These are phyloP conservation scores for human (Homo sapiens) DNA, from an alignment of 2,113 vertebrate species.

Conservation along the genomic window DNA sequence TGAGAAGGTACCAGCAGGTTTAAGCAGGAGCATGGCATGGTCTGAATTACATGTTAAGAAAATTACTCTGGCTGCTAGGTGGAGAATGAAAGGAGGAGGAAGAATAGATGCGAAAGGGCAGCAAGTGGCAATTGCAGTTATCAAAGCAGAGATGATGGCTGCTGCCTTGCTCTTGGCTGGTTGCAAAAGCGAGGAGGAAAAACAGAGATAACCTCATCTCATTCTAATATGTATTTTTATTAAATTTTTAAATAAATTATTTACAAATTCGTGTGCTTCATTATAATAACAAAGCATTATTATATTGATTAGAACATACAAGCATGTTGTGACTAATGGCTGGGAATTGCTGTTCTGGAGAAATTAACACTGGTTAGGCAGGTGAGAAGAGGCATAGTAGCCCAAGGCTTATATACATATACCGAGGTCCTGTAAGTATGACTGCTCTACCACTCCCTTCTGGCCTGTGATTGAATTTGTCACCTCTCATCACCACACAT, in stretches of 20 bases:
- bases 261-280: background rate
- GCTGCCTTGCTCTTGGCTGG: background rate
- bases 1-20: background rate
- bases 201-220: background rate
- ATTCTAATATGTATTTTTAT: background rate
- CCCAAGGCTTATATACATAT: background rate
- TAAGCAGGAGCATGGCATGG: background rate
- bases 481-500: background rate
- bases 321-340: background rate
- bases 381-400: background rate
- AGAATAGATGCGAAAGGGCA: background rate
- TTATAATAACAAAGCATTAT: background rate
- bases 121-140: background rate
- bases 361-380: background rate
- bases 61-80: background rate
- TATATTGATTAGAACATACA: background rate
- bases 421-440: background rate
- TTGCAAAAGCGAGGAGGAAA: background rate
- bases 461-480: background rate
- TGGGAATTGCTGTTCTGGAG: background rate
- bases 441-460: background rate
- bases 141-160: background rate
- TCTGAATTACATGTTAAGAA: slow-evolving; percentile 27
- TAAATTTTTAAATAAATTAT: background rate
- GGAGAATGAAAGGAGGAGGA: background rate